A percentile compares a stretch with the other conserved stretches of the same genome.
Evolutionary conservation across 1,140 invertebrate genomes (phyloP).

Genomic region (Onthophagus taurus): DNA sequence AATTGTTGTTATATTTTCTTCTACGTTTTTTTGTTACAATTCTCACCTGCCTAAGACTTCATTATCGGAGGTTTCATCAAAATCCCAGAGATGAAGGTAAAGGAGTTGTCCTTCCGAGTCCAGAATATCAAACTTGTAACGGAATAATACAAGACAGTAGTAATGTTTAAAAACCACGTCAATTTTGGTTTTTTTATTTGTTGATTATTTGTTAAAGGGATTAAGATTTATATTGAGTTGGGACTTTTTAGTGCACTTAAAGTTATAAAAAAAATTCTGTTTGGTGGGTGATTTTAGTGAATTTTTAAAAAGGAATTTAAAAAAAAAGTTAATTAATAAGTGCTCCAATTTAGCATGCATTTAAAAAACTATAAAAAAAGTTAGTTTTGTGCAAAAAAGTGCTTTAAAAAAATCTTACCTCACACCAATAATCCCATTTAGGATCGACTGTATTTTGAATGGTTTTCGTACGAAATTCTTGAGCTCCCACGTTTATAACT

Average conservation of each 20-base stretch:
- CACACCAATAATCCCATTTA: conserved; percentile 89
- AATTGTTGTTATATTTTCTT: no score
- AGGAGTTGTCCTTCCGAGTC: conserved; percentile 62
- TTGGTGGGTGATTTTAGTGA: no score
- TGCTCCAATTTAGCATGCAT: background rate
- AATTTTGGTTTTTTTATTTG: no score
- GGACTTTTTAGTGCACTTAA: no score
- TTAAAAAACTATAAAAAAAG: conserved; percentile 4
- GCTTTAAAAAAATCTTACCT: conserved; percentile 59
- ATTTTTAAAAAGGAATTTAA: no score
- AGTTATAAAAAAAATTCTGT: background rate
- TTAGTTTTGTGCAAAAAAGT: no score
- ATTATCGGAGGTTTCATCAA: conserved; percentile 75
- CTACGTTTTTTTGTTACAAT: no score
- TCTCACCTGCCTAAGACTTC: conserved; percentile 74
- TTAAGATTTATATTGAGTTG: no score
- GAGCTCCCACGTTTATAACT: conserved; percentile 75
- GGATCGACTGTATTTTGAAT: conserved; percentile 89
- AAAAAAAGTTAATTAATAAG: background rate
- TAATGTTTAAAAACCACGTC: no score
- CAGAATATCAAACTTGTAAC: conserved; percentile 41
- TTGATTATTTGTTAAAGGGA: no score
- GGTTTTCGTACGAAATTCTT: conserved; percentile 78
- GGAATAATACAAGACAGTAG: conserved; percentile 9
- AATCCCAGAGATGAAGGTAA: conserved; percentile 70